phyloP scores from a whole-genome alignment of 2,888 invertebrate species.

The Drosophila merina region DNA sequence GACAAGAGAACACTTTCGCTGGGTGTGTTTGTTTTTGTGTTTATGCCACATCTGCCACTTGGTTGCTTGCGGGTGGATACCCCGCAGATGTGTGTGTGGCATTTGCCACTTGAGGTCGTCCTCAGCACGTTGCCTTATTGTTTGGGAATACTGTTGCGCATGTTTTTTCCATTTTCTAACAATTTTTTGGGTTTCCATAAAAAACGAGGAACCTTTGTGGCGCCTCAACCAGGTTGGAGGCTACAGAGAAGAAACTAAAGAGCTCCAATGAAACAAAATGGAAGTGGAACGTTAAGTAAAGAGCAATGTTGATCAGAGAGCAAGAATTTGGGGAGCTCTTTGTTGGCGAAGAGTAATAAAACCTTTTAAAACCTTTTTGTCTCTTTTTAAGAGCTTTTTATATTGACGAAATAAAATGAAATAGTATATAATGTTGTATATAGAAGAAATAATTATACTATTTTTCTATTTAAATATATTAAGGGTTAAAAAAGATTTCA shows the following conservation, averaged over 20 bases:
- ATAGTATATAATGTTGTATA: not conserved
- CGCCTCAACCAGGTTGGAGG: not conserved
- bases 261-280: slow-evolving; percentile 47
- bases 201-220: slow-evolving; percentile 3
- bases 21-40: slow-evolving; percentile 31
- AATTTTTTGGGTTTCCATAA: not conserved
- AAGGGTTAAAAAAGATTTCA: not conserved
- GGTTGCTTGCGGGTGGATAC: slow-evolving; percentile 4
- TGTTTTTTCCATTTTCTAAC: slow-evolving; percentile 4
- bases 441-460: not conserved
- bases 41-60: slow-evolving; percentile 50
- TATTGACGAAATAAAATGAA: not conserved
- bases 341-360: not conserved
- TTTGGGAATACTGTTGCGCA: slow-evolving; percentile 1
- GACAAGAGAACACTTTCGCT: slow-evolving; percentile 48
- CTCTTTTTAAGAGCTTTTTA: not conserved
- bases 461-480: not conserved
- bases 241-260: not conserved
- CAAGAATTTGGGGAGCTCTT: not conserved
- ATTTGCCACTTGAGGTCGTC: slow-evolving; percentile 35
- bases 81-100: slow-evolving; percentile 17
- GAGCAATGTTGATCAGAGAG: slow-evolving; percentile 34
- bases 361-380: too few relatives aligned
- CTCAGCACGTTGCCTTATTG: slow-evolving; percentile 55
- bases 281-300: slow-evolving; percentile 49